Percentiles rank a stretch among this genome's conserved stretches.
phyloP scores from a whole-genome alignment of 2,888 invertebrate species.

The Drosophila cognata region DNA sequence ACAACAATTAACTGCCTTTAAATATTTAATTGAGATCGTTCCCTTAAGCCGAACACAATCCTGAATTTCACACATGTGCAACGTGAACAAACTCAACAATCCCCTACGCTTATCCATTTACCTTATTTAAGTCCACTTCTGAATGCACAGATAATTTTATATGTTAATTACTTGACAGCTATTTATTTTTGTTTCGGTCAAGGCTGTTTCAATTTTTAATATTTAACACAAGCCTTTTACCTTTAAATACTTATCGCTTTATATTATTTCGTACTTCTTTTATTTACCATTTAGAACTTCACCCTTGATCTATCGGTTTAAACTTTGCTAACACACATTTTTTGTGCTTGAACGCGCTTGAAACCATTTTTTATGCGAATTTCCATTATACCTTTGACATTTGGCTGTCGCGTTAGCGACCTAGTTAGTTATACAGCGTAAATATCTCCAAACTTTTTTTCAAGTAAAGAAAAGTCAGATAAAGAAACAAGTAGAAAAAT shows the following conservation, averaged over 20 bases:
- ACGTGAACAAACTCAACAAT: background rate
- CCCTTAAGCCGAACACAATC: background rate
- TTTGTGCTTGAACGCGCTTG: slow-evolving; percentile 43
- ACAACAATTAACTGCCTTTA: slow-evolving; percentile 58
- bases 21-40: slow-evolving; percentile 68
- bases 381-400: slow-evolving; percentile 75
- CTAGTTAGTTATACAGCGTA: slow-evolving; percentile 55
- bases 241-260: background rate
- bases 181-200: background rate
- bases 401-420: slow-evolving; percentile 68
- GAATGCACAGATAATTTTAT: background rate
- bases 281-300: background rate
- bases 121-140: background rate
- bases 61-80: background rate
- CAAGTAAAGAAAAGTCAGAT: slow-evolving; percentile 31
- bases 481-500: slow-evolving; percentile 20
- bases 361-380: slow-evolving; percentile 49
- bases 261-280: background rate
- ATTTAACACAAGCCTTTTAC: background rate
- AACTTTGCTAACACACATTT: background rate
- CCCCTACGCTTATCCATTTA: background rate
- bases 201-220: background rate
- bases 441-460: slow-evolving; percentile 52
- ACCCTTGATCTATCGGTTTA: background rate
- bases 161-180: background rate